Conservation (phyloP, 2,888 invertebrate species). For the Mycalesis mineus region DNA sequence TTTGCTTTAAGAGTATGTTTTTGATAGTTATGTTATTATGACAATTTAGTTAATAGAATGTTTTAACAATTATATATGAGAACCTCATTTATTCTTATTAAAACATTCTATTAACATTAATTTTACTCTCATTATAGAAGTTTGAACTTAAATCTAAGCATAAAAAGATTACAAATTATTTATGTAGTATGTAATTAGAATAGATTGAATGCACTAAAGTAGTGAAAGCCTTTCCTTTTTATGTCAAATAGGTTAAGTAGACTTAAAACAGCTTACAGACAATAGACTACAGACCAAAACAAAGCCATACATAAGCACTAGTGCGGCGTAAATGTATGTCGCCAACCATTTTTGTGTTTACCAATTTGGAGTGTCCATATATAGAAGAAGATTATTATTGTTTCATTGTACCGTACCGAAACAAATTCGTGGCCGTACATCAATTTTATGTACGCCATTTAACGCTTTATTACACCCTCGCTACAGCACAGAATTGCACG, state of each 20-base stretch:
- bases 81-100: too few relatives aligned
- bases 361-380: constrained; percentile 36
- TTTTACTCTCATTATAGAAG: too few relatives aligned
- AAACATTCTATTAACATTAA: too few relatives aligned
- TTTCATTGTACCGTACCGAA: constrained; percentile 33
- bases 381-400: constrained; percentile 36
- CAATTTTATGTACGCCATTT: constrained; percentile 32
- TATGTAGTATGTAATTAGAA: constrained; percentile 1
- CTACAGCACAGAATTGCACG: constrained; percentile 31
- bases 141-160: too few relatives aligned
- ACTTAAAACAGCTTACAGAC: constrained; percentile 19
- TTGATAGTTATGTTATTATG: too few relatives aligned
- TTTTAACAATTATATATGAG: too few relatives aligned
- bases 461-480: constrained; percentile 29
- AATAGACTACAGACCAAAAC: constrained; percentile 14
- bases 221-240: constrained; percentile 16
- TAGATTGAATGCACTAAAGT: constrained; percentile 5
- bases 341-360: constrained; percentile 33
- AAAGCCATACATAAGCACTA: constrained; percentile 26
- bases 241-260: constrained; percentile 21
- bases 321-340: constrained; percentile 34
- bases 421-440: constrained; percentile 30
- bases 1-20: too few relatives aligned
- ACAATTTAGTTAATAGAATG: too few relatives aligned
- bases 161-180: background rate